phyloP scores from a whole-genome alignment of 2,113 vertebrate species.

The Ascaphus truei region DNA sequence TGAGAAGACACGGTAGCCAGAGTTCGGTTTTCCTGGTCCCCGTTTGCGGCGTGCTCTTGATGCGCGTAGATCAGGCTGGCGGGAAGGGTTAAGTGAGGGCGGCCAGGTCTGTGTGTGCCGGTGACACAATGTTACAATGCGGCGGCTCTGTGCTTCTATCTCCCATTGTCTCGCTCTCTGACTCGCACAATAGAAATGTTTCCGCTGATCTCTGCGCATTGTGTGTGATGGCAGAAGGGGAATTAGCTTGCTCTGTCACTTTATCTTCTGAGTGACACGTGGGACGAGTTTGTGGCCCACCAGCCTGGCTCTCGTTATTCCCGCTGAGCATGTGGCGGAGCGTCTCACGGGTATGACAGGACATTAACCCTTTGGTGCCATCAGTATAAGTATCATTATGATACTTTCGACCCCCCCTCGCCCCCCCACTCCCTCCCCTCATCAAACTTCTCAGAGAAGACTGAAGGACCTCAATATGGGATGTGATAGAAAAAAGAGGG shows the following conservation, averaged over 20 bases:
- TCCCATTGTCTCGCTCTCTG: neutral
- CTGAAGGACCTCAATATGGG: too few relatives aligned
- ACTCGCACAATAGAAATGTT: conserved; percentile 4
- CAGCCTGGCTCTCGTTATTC: neutral
- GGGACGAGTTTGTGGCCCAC: conserved; percentile 1
- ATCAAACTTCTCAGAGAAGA: too few relatives aligned
- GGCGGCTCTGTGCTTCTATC: neutral
- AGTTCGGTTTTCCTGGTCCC: too few relatives aligned
- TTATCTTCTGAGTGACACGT: conserved; percentile 1
- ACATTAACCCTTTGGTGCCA: too few relatives aligned
- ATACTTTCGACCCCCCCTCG: too few relatives aligned
- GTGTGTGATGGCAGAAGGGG: conserved; percentile 14
- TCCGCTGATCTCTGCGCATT: conserved; percentile 13
- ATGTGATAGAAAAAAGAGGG: too few relatives aligned
- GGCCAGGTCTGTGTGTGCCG: neutral
- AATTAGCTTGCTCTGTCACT: conserved; percentile 25
- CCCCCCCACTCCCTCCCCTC: too few relatives aligned
- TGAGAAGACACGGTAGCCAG: too few relatives aligned
- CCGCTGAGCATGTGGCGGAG: neutral
- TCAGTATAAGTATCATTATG: too few relatives aligned
- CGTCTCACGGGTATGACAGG: neutral
- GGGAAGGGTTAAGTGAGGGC: neutral
- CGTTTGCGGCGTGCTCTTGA: too few relatives aligned
- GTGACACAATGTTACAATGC: neutral
- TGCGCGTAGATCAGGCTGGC: too few relatives aligned